Conservation (phyloP, 2,888 invertebrate species). For the Erebia ligea region DNA sequence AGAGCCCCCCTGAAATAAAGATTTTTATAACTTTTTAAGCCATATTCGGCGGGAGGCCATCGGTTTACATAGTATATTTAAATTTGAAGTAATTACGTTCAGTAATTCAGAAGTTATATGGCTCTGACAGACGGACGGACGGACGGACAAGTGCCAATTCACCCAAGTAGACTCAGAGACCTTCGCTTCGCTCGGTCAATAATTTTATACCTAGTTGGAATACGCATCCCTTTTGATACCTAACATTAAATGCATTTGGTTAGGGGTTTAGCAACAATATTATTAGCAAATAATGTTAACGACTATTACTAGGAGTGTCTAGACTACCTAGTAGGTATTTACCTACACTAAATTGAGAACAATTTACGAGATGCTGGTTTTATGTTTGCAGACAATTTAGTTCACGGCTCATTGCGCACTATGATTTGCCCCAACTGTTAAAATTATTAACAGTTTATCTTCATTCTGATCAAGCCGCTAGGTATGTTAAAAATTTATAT, state of each 20-base stretch:
- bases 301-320: constrained; percentile 30
- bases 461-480: constrained; percentile 27
- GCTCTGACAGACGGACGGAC: too few relatives aligned
- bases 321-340: constrained; percentile 39
- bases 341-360: constrained; percentile 62
- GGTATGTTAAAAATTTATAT: constrained; percentile 28
- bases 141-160: too few relatives aligned
- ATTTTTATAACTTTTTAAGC: too few relatives aligned
- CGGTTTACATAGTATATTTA: too few relatives aligned
- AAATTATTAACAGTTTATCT: constrained; percentile 35
- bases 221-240: too few relatives aligned
- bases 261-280: constrained; percentile 13
- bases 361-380: constrained; percentile 72
- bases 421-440: constrained; percentile 48
- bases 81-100: too few relatives aligned
- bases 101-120: too few relatives aligned
- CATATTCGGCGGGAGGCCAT: too few relatives aligned
- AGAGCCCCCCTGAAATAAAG: too few relatives aligned
- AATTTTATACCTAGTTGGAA: too few relatives aligned
- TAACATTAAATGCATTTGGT: not conserved
- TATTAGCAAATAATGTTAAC: constrained; percentile 34
- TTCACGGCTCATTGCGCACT: constrained; percentile 64
- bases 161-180: too few relatives aligned
- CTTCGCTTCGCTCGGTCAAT: too few relatives aligned
- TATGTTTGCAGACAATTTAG: constrained; percentile 73